phyloP scores from a whole-genome alignment of 2,888 invertebrate species.

The Drosophila siamana region DNA sequence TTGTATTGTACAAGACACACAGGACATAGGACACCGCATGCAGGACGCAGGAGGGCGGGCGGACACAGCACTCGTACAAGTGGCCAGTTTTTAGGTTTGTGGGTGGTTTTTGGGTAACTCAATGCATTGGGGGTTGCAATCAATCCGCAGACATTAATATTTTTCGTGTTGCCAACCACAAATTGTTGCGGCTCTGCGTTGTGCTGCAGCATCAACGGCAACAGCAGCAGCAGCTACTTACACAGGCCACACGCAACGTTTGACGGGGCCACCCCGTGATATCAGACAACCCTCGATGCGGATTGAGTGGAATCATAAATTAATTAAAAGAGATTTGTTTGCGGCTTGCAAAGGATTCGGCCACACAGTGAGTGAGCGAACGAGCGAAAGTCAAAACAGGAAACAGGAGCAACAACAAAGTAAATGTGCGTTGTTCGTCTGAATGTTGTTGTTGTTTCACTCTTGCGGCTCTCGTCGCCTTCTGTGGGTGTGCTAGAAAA shows the following conservation, averaged over 20 bases:
- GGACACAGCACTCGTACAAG: conserved; percentile 63
- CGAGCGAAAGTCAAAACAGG: conserved; percentile 50
- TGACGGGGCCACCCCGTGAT: conserved; percentile 31
- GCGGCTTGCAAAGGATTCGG: conserved; percentile 83
- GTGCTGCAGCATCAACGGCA: conserved; percentile 52
- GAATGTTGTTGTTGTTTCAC: conserved; percentile 29
- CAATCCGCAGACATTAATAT: conserved; percentile 80
- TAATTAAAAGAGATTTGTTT: conserved; percentile 84
- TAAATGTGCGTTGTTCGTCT: conserved; percentile 72
- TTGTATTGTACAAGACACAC: conserved; percentile 40
- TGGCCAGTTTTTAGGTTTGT: conserved; percentile 64
- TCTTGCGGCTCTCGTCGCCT: conserved; percentile 7
- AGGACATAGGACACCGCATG: no score
- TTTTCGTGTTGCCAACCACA: conserved; percentile 79
- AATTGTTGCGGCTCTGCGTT: conserved; percentile 74
- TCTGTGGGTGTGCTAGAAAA: conserved; percentile 63
- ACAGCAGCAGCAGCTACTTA: conserved; percentile 40
- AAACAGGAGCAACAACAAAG: conserved; percentile 64
- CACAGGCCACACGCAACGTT: no score
- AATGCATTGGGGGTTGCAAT: conserved; percentile 54
- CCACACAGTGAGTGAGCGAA: conserved; percentile 41
- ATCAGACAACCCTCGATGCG: conserved; percentile 76
- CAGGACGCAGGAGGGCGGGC: conserved; percentile 4
- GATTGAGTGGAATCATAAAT: conserved; percentile 84
- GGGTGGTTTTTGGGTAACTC: conserved; percentile 37